Percentiles rank a stretch among this genome's conserved stretches.
Conservation (phyloP, 2,113 vertebrate genomes). For the Haemorhous mexicanus region DNA sequence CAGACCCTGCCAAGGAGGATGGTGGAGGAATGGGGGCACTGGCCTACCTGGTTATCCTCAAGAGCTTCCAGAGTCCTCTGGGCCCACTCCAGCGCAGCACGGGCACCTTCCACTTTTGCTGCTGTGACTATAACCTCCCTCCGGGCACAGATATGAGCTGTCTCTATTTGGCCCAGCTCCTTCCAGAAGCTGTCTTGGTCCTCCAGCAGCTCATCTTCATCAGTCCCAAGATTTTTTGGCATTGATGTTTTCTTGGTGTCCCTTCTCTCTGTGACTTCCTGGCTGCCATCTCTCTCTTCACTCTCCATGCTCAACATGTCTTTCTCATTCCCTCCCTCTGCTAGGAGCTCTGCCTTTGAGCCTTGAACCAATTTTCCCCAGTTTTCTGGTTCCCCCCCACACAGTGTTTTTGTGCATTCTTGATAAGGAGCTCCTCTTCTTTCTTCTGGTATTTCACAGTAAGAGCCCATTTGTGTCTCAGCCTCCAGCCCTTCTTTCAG, state of each 20-base stretch:
- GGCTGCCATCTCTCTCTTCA: not conserved
- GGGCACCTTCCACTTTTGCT: conserved; percentile 17
- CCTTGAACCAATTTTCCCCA: not conserved
- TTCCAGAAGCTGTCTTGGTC: not conserved
- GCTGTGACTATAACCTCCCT: not conserved
- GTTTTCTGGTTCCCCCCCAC: not conserved
- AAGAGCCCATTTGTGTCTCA: not conserved
- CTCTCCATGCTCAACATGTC: not conserved
- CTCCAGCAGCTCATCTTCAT: not conserved
- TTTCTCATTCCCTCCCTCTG: not conserved
- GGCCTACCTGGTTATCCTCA: conserved; percentile 16
- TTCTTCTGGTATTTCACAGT: not conserved
- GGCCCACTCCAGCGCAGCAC: not conserved
- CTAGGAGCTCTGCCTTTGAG: not conserved
- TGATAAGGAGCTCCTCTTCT: not conserved
- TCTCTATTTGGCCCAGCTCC: not conserved
- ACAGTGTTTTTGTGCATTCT: not conserved
- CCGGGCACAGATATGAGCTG: not conserved
- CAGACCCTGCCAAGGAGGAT: not conserved
- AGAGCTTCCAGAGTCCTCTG: not conserved
- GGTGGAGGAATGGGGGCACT: not conserved
- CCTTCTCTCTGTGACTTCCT: not conserved
- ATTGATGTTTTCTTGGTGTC: not conserved
- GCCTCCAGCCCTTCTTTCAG: not conserved
- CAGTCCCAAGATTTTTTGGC: not conserved